Evolutionary conservation across 2,113 vertebrate species (phyloP).

Genomic region (rabbit (Oryctolagus cuniculus)): DNA sequence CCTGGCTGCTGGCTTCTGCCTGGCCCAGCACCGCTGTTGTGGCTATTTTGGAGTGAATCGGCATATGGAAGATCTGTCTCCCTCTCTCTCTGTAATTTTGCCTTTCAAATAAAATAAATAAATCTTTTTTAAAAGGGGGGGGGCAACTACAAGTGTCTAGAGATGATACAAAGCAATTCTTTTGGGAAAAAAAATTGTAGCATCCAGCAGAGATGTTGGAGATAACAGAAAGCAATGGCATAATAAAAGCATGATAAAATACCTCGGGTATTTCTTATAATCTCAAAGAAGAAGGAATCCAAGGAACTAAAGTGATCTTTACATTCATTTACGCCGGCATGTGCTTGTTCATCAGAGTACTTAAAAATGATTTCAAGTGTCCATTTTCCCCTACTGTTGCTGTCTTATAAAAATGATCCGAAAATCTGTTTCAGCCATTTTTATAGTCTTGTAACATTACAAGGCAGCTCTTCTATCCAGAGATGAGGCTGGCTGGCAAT

Average conservation of each 20-base stretch:
- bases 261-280: not conserved
- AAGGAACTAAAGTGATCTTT: not conserved
- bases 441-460: not conserved
- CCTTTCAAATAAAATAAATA: too few species aligned
- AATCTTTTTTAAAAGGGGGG: too few species aligned
- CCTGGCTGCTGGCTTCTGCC: too few species aligned
- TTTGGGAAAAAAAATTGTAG: not conserved
- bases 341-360: not conserved
- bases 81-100: too few species aligned
- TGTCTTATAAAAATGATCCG: not conserved
- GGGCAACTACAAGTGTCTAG: too few species aligned
- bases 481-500: not conserved
- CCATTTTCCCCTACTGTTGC: not conserved
- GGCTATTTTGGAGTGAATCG: too few species aligned
- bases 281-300: not conserved
- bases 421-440: not conserved
- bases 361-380: not conserved
- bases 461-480: not conserved
- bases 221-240: not conserved
- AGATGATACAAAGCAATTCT: too few species aligned
- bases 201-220: not conserved
- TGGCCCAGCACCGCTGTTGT: too few species aligned
- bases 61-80: too few species aligned
- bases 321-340: not conserved
- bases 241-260: not conserved